Base-by-base conservation (phyloP, 2,113 vertebrate genomes). In the Prietella phreatophila region DNA sequence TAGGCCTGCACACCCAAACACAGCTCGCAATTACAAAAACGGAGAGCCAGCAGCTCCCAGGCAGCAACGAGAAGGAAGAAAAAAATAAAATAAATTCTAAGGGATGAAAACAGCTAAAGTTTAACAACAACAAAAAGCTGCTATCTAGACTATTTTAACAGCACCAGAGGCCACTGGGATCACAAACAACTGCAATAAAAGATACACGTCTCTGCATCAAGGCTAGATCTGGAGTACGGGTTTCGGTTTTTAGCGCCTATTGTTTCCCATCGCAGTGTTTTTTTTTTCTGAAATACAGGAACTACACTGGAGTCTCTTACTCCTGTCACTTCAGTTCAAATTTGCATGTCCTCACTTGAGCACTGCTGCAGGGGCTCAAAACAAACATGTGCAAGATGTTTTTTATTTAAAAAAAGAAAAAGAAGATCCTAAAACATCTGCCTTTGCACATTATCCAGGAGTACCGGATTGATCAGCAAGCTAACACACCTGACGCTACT, bases 321-420 rank as follows among this genome's bases (percentile, higher is more conserved):
- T 76, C 39, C 61, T 80, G 85, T 69, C 82, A 88, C 65, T 83
- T 78, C 55, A n/a, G 42, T 85, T 90, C 79, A 85, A 67, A 75
- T 86, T 39, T 85, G 82, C 92, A 90, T 93, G 92, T 65, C 91
- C 91, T 92, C 85, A 92, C 91, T 91, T 84, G 91, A 93, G 83
- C 90, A 56, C 61, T 61, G 87, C 91, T 92, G 79, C 90, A 89
- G 90, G 88, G 86, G 87, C 90, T 87, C n/a, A 11, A 33, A 42
- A 80, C 39, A 42, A 55, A 75, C 84, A 78, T 73, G 50, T 39
- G n/a, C 27, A 67, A 11, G 47, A 4, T 8, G 53, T 36, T 36
- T 36, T 2, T 82, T 55, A 76, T 84, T 30, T 11, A 42, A 50
- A 61, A 67, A 30, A 22, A 33, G 3, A 33, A 56, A 30, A 19